Percentiles rank a stretch among this genome's conserved stretches.
Evolutionary conservation across 2,888 invertebrate genomes (phyloP).

Genomic region (Heliconius cydno): DNA sequence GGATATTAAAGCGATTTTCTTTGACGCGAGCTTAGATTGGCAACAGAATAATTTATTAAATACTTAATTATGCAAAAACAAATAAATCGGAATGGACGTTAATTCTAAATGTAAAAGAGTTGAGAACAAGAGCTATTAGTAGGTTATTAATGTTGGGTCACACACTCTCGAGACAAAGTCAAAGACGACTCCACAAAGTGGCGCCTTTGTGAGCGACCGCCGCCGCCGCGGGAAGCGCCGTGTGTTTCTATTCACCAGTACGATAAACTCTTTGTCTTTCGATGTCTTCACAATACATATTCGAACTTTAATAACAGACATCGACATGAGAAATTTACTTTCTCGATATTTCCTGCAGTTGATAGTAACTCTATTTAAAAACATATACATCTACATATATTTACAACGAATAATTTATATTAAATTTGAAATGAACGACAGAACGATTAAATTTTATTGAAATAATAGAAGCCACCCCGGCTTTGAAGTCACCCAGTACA

Average conservation of each 20-base stretch:
- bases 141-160: constrained; percentile 78
- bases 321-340: not conserved
- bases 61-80: not conserved
- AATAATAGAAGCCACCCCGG: constrained; percentile 43
- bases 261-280: constrained; percentile 74
- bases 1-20: constrained; percentile 39
- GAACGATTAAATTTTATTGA: constrained; percentile 49
- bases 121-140: constrained; percentile 62
- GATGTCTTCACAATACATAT: constrained; percentile 59
- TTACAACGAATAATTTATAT: constrained; percentile 29
- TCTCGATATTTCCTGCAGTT: not conserved
- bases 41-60: constrained; percentile 12
- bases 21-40: constrained; percentile 19
- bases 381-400: constrained; percentile 3
- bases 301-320: constrained; percentile 12
- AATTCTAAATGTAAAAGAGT: constrained; percentile 33
- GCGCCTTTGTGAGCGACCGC: constrained; percentile 70
- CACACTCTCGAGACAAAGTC: constrained; percentile 69
- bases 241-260: constrained; percentile 61
- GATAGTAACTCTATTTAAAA: not conserved
- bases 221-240: constrained; percentile 54
- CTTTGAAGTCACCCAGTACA: constrained; percentile 51
- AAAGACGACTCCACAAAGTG: constrained; percentile 78
- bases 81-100: constrained; percentile 23
- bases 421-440: constrained; percentile 42